Evolutionary conservation across 1,140 invertebrate species (phyloP).

Genomic region (Ylistrum balloti): DNA sequence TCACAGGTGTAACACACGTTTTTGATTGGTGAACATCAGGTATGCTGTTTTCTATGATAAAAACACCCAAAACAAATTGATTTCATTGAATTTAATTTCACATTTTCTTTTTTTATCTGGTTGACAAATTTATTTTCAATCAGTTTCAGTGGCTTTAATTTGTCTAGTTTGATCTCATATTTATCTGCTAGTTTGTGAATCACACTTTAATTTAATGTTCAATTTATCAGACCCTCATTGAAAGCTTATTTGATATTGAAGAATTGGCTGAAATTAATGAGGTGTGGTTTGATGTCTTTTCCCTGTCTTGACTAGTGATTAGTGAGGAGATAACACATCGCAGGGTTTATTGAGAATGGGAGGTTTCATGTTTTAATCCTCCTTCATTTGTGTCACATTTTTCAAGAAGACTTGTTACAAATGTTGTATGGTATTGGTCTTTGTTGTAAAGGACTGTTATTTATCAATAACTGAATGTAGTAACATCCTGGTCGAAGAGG

Average conservation of each 20-base stretch:
- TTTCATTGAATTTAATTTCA: background rate
- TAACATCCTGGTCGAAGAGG: no score
- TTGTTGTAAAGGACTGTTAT: no score
- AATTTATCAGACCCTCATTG: background rate
- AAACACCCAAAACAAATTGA: background rate
- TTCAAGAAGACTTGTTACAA: no score
- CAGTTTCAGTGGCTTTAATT: background rate
- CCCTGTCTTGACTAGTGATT: no score
- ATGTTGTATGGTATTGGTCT: no score
- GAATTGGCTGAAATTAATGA: background rate
- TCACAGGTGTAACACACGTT: no score
- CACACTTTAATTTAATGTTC: background rate
- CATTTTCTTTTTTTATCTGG: background rate
- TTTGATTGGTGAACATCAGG: no score
- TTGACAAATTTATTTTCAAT: constrained; percentile 36
- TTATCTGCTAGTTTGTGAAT: background rate
- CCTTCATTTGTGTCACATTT: no score
- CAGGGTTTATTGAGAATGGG: no score
- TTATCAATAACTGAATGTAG: no score
- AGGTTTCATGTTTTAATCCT: no score
- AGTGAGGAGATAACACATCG: no score
- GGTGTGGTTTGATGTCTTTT: background rate
- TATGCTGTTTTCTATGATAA: background rate
- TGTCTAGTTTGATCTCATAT: background rate
- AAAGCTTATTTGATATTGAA: constrained; percentile 29